Base-by-base conservation (phyloP, 2,888 invertebrate species). In the Lithophane ornitopus region DNA sequence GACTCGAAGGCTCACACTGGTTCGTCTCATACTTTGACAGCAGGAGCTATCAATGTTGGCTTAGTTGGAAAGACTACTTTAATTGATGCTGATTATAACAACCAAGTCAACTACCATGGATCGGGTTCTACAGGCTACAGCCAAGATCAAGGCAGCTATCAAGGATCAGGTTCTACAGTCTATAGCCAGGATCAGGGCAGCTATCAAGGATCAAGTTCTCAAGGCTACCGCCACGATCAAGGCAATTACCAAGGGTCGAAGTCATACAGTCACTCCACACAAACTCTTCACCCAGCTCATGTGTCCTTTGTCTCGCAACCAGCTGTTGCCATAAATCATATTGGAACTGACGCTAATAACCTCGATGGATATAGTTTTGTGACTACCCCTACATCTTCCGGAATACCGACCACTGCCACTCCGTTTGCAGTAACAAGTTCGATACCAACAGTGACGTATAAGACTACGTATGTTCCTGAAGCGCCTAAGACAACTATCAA, bases 1-100 rank as follows among this genome's bases (percentile, higher is more conserved):
- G 93, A 93, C 79, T 89, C 91, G 3, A 94, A 93, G 67, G 94
- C 92, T 4, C 92, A 92, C 39, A 93, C 94, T 56, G 95, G 96
- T 12, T 92, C 91, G 0, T 94, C 95, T 12, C 96, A 96, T 69
- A 94, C 94, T 66, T 90, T 96, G 41, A 94, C 96, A 8, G 96
- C 96, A 19, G 96, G 96, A 49, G 96, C 96, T 52, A 92, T 97
- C 0, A 97, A 96, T 84, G 95, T 96, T 22, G 96, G 95, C 46
- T 90, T 97, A 58, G 96, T 97, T 12, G 97, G 97, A 54, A 96
- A 96, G 89, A 97, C 96, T 2, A 94, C 94, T 22, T 90, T 96
- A 72, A 89, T 96, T 1, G 96, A 96, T 74, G 91, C 93, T 44
- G 91, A 90, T 67, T 94, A 95, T 74, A 90, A 89, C 3, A 89